Base-by-base conservation (phyloP, 2,113 vertebrate genomes). In the Halichoeres trimaculatus region DNA sequence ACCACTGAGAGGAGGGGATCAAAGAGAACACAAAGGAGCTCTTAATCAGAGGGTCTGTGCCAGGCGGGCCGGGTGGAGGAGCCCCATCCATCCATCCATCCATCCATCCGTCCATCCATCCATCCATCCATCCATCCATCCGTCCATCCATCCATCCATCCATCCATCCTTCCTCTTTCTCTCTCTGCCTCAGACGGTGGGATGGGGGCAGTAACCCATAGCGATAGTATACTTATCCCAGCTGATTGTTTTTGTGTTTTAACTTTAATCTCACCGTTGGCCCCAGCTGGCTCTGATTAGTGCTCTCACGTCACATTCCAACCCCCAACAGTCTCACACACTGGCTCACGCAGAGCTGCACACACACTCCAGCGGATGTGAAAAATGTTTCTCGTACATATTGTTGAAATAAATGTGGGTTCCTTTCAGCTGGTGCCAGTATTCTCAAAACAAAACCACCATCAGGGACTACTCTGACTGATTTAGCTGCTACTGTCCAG, bases 281-380 rank as follows among this genome's bases (percentile, higher is more conserved):
- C 61, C 89, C 85, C 94, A 96, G 95, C 95, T 96, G 95, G 93
- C 92, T 94, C 86, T 89, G 85, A 91, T 96, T 95, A 96, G 84
- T 78, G 48, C 76, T 88, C 79, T 87, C 94, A 87, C 83, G 88
- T 93, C 81, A 92, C 83, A 90, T 89, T 92, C 88, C 88, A 86
- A 75, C 16, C 73, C 81, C 60, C 79, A 61, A 80, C 74, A 75
- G 90, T 81, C 82, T 60, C 6, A 9, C 10, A 2, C 55, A 30
- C 55, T 64, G 34, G 61, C 65, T 3, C 78, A 30, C 23, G 34
- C 59, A 36, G 48, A 26, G 11, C 10, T 23, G n/a, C 48, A 57
- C 40, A 52, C 34, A 63, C 17, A 63, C 53, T 40, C 24, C 50
- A 30, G 5, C 10, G 23, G n/a, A 24, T 68, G 48, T 53, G 20